These are phyloP conservation scores for Chymomyza amoena DNA, from an alignment of 2,888 invertebrate genomes.

Conservation along the genomic window DNA sequence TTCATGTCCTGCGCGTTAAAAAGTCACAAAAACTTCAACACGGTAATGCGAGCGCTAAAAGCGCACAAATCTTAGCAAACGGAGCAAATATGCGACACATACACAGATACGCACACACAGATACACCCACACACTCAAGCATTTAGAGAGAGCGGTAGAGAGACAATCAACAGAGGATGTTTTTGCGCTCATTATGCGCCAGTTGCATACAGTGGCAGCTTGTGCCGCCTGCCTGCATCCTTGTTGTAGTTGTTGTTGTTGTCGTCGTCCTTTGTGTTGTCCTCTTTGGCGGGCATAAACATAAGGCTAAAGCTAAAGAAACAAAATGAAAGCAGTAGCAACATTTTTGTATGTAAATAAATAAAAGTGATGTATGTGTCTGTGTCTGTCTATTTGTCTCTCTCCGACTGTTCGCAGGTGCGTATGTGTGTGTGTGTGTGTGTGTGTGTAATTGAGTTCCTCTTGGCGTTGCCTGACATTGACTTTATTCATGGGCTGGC, in stretches of 20 bases:
- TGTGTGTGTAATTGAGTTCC: conserved; percentile 63
- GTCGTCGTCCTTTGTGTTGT: conserved; percentile 53
- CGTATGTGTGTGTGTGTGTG: conserved; percentile 19
- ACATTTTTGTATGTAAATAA: conserved; percentile 48
- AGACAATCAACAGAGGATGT: conserved; percentile 62
- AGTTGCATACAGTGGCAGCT: conserved; percentile 50
- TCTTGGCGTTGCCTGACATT: conserved; percentile 54
- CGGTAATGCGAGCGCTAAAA: conserved; percentile 56
- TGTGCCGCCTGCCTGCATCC: conserved; percentile 14
- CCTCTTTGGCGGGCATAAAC: conserved; percentile 40
- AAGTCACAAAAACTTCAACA: conserved; percentile 55
- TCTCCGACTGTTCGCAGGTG: background rate
- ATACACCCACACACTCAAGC: background rate
- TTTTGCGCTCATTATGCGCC: conserved; percentile 71
- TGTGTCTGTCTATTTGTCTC: conserved; percentile 20
- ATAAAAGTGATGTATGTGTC: conserved; percentile 55
- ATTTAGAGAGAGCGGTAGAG: background rate
- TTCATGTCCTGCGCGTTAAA: conserved; percentile 56
- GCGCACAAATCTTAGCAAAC: conserved; percentile 67
- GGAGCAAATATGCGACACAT: conserved; percentile 36
- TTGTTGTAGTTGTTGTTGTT: no score
- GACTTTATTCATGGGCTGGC: conserved; percentile 56
- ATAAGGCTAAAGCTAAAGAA: conserved; percentile 39
- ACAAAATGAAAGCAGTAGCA: conserved; percentile 13
- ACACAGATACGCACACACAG: background rate